These are phyloP conservation scores for Dione vanillae DNA, from an alignment of 2,888 invertebrate species.

Conservation along the genomic window DNA sequence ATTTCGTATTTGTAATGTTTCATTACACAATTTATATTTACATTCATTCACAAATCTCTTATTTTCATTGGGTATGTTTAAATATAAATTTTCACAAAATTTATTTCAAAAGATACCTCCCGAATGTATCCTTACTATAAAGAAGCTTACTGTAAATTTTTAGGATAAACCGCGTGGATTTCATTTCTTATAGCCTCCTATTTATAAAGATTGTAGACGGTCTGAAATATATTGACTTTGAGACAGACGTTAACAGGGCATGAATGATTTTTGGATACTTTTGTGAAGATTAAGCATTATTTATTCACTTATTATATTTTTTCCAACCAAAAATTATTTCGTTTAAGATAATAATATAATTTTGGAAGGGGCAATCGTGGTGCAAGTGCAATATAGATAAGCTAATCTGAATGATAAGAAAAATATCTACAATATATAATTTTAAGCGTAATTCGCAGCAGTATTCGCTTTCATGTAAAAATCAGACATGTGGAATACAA, in stretches of 20 bases:
- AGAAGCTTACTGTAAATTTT: conserved; percentile 35
- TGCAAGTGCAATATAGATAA: too few species aligned
- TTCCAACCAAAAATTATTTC: neutral
- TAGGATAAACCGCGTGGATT: conserved; percentile 37
- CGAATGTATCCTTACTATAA: conserved; percentile 23
- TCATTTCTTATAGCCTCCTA: conserved; percentile 36
- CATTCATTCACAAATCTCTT: neutral
- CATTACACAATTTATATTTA: conserved; percentile 11
- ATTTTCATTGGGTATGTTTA: neutral
- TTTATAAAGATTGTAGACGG: conserved; percentile 41
- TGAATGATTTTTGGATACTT: conserved; percentile 4
- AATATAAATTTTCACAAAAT: conserved; percentile 13
- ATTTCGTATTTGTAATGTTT: neutral
- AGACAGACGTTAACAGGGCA: conserved; percentile 27
- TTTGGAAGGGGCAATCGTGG: too few species aligned
- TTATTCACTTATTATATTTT: conserved; percentile 1
- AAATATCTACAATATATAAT: too few species aligned
- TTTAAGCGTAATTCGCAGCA: too few species aligned
- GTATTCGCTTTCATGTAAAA: too few species aligned
- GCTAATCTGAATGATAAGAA: too few species aligned
- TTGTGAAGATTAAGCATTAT: conserved; percentile 8
- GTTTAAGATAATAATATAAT: conserved; percentile 11
- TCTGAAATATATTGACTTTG: conserved; percentile 30
- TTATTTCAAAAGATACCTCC: conserved; percentile 20
- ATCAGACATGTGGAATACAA: too few species aligned